Conservation (phyloP, 2,797 vertebrate species). For the Onychomys leucogaster region DNA sequence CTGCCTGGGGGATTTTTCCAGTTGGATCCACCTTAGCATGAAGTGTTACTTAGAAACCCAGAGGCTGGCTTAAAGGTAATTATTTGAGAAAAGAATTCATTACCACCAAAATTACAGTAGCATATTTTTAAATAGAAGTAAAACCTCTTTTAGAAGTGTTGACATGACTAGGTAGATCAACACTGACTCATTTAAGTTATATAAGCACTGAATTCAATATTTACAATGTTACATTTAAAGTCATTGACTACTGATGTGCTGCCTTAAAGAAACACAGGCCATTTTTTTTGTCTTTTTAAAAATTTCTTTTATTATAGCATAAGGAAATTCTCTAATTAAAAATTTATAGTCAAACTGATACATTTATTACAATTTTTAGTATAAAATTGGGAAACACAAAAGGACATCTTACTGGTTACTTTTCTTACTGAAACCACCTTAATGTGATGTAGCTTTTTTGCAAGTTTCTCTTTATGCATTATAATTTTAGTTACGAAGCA, state of each 20-base stretch:
- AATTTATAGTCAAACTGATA: slow-evolving; percentile 1
- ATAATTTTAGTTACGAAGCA: slow-evolving; percentile 8
- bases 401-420: background rate
- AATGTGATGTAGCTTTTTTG: slow-evolving; percentile 13
- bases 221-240: slow-evolving; percentile 73
- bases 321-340: slow-evolving; percentile 16
- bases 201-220: slow-evolving; percentile 71
- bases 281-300: slow-evolving; percentile 54
- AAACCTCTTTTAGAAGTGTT: slow-evolving; percentile 65
- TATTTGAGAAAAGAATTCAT: slow-evolving; percentile 53
- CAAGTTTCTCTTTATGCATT: background rate
- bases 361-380: slow-evolving; percentile 8
- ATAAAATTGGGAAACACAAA: background rate
- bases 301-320: slow-evolving; percentile 39
- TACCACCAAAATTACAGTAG: slow-evolving; percentile 51
- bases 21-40: background rate
- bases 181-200: slow-evolving; percentile 72
- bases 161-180: slow-evolving; percentile 69
- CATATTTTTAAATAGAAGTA: slow-evolving; percentile 58
- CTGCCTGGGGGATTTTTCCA: slow-evolving; percentile 49
- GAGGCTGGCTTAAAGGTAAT: background rate
- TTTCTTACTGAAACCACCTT: background rate
- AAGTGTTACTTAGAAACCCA: slow-evolving; percentile 29
- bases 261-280: slow-evolving; percentile 29
- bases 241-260: slow-evolving; percentile 27